Evolutionary conservation across 2,797 vertebrate species (phyloP), one percentile per base, ranked within the genome.

Genomic region (Spatula clypeata): DNA sequence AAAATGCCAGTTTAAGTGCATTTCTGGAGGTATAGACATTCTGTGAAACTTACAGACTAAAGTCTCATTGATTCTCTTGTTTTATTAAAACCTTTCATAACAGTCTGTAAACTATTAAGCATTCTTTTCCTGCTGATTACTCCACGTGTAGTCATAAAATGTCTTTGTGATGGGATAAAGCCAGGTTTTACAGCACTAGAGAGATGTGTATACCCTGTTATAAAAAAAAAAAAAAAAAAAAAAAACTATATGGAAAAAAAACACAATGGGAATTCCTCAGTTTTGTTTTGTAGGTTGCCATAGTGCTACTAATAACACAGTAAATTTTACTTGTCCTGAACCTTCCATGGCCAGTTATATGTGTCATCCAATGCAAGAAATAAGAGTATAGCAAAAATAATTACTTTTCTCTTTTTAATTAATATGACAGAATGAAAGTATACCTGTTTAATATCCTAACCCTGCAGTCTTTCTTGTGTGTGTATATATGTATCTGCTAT

Each of bases 61-160:
- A 69, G 58, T 81, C 49, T 77, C 13, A 49, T 12, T 31, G 42
- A 73, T 88, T 94, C 40, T 85, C 45, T 80, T 53, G 34, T 90
- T 94, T 79, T 32, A 26, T 67, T 64, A 79, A 67, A 90, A 64
- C 29, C 36, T 86, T 91, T 74, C 16, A 29, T 55, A 44, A 57
- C 36, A 38, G 16, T 79, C 51, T 69, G 24, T 76, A 86, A 76
- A 79, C 73, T 86, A 58, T 36, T 81, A 70, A 76, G 32, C 83
- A 53, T 38, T 83, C 21, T 85, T 82, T 32, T 69, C 49, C 73
- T 67, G 24, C 44, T 91, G 26, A 36, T 95, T 94, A 74, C 45
- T 92, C 16, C 72, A 72, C 21, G 73, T 76, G 64, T 67, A 87
- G n/a, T 79, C 36, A 44, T 76, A 79, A 92, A 90, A 73, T 44